Evolutionary conservation across 2,797 vertebrate genomes (phyloP).

Genomic region (Danio choprae): DNA sequence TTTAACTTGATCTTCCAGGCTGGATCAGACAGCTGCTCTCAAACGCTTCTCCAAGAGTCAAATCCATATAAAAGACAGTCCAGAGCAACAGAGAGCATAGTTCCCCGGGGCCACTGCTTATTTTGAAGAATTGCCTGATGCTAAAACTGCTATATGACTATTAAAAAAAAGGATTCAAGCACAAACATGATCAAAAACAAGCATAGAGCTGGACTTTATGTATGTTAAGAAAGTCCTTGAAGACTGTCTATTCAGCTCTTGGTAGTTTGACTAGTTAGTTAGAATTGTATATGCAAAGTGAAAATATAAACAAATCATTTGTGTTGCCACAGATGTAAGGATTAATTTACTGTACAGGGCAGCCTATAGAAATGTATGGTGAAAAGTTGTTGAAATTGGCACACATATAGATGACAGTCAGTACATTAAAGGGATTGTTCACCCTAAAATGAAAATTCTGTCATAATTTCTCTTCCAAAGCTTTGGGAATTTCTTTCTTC

Average conservation of each 20-base stretch:
- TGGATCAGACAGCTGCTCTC: slow-evolving; percentile 48
- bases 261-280: background rate
- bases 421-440: too few relatives aligned
- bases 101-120: background rate
- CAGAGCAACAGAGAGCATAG: background rate
- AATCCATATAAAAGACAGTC: slow-evolving; percentile 2
- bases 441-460: too few relatives aligned
- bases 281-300: too few relatives aligned
- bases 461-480: too few relatives aligned
- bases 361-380: too few relatives aligned
- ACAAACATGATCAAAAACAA: background rate
- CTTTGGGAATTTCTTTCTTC: too few relatives aligned
- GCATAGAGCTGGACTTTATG: background rate
- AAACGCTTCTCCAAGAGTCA: slow-evolving; percentile 24
- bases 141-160: background rate
- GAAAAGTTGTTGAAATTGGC: too few relatives aligned
- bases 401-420: too few relatives aligned
- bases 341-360: too few relatives aligned
- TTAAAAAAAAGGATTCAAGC: background rate
- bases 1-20: slow-evolving; percentile 47
- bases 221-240: background rate
- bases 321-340: too few relatives aligned
- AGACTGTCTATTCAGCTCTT: slow-evolving; percentile 11
- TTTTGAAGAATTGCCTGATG: background rate
- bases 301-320: too few relatives aligned